A percentile compares a stretch with the other conserved stretches of the same genome.
These are phyloP conservation scores for Celastrina argiolus DNA, from an alignment of 2,888 invertebrate genomes.

Conservation along the genomic window DNA sequence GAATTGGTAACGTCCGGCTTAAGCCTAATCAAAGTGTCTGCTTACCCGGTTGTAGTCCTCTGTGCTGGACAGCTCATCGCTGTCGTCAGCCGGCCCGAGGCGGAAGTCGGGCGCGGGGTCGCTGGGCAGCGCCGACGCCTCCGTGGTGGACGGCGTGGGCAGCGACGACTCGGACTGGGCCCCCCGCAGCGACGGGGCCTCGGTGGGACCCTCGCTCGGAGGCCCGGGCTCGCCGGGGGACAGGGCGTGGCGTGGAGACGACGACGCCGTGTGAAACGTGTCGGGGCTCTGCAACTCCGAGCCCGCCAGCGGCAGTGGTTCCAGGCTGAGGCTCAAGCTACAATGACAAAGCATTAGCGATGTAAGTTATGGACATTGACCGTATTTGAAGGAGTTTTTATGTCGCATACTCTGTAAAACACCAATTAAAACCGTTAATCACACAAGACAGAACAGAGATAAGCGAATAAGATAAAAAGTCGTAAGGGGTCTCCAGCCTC, in stretches of 20 bases:
- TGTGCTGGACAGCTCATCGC: slow-evolving; percentile 79
- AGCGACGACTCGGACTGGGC: slow-evolving; percentile 31
- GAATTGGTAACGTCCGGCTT: too few species aligned
- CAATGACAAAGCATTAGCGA: background rate
- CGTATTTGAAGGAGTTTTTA: too few species aligned
- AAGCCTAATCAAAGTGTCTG: too few species aligned
- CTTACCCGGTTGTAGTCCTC: slow-evolving; percentile 75
- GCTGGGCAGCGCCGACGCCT: slow-evolving; percentile 33
- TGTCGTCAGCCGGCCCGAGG: slow-evolving; percentile 74
- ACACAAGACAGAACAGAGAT: too few species aligned
- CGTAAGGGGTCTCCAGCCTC: too few species aligned
- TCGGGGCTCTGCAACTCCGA: slow-evolving; percentile 77
- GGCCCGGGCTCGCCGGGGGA: slow-evolving; percentile 32
- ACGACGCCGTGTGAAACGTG: slow-evolving; percentile 86
- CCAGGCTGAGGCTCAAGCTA: slow-evolving; percentile 80
- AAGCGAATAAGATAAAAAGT: too few species aligned
- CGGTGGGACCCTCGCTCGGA: slow-evolving; percentile 37
- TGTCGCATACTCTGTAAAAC: too few species aligned
- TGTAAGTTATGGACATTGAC: too few species aligned
- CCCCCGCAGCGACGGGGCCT: slow-evolving; percentile 24
- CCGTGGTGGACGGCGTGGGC: slow-evolving; percentile 39
- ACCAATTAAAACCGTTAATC: too few species aligned
- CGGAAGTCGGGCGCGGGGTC: slow-evolving; percentile 48
- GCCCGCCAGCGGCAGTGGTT: slow-evolving; percentile 78
- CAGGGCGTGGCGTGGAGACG: slow-evolving; percentile 35